Evolutionary conservation across 1,140 invertebrate species (phyloP), one percentile per base, ranked within the genome.

Genomic region (Bombus pyrosoma): DNA sequence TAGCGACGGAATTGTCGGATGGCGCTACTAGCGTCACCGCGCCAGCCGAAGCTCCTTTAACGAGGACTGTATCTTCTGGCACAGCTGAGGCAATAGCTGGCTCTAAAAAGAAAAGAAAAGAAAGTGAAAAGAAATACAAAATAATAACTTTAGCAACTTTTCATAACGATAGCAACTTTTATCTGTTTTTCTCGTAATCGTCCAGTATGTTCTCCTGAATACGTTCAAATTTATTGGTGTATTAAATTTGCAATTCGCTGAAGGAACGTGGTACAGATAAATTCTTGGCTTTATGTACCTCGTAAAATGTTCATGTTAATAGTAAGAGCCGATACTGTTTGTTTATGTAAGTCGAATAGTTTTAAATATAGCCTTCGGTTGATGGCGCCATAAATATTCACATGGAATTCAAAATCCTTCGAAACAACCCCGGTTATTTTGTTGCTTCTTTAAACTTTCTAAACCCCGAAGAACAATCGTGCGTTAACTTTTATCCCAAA

Each of bases 261-360:
- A 37, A 22, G 15, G 39, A 69, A 71, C 28, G 12, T 5, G 34
- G 10, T 12, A 4, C 28, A 10, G 3, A 84, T 78, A 78, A 84
- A 84, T 84, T 71, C 64, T 37, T 71, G n/a, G 64, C 28, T 84
- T 84, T 84, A 84, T 71, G 82, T 68, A 28, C n/a, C n/a, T 78
- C 75, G 39, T 84, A 78, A 84, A 84, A 84, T 39, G 41, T 39
- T 18, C 32, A 18, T 3, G 32, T 6, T 47, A 22, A 18, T 53
- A 53, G 32, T 72, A 71, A 15, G 8, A 78, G 6, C 28, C n/a
- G 34, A 41, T 13, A 57, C 15, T 1, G n/a, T 57, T 41, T 8
- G 37, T 8, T 43, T 43, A 22, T 41, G 13, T 5, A 68, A 83
- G 13, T n/a, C 9, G 43, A 12, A 2, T 28, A n/a, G 22, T 6